A percentile compares a stretch with the other conserved stretches of the same genome.
Evolutionary conservation across 2,797 vertebrate genomes (phyloP).

Genomic region (Otolemur crassicaudatus): DNA sequence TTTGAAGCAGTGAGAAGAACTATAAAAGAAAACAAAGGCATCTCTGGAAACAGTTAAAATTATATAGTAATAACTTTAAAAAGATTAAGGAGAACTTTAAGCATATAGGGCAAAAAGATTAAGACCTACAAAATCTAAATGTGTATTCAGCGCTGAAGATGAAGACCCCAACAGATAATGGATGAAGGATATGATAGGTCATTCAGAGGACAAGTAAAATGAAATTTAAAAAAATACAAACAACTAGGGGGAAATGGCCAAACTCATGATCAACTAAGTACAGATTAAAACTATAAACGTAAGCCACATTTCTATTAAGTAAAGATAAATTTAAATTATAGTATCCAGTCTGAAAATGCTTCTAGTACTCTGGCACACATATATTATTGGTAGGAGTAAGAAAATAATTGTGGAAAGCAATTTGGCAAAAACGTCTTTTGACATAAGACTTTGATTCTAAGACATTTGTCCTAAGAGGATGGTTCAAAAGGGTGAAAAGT

Average conservation of each 20-base stretch:
- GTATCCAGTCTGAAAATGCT: not conserved
- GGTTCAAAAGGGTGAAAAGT: not conserved
- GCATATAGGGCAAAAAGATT: not conserved
- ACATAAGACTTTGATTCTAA: not conserved
- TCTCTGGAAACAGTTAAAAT: not conserved
- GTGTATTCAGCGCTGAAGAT: not conserved
- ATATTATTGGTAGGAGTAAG: not conserved
- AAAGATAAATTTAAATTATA: not conserved
- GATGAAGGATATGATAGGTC: not conserved
- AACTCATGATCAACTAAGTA: not conserved
- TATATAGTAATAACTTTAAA: not conserved
- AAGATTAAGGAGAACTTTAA: not conserved
- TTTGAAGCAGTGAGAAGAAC: not conserved
- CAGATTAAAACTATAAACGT: slow-evolving; percentile 29
- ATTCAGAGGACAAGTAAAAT: not conserved
- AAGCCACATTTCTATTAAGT: not conserved
- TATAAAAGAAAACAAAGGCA: not conserved
- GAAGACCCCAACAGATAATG: not conserved
- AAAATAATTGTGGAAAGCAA: not conserved
- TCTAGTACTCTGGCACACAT: not conserved
- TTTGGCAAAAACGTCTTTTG: not conserved
- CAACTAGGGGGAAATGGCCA: not conserved
- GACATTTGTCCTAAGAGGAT: not conserved
- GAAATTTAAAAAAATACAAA: not conserved
- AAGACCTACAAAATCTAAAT: not conserved